Evolutionary conservation across 2,797 vertebrate genomes (phyloP).

Genomic region (Danio tinwini): DNA sequence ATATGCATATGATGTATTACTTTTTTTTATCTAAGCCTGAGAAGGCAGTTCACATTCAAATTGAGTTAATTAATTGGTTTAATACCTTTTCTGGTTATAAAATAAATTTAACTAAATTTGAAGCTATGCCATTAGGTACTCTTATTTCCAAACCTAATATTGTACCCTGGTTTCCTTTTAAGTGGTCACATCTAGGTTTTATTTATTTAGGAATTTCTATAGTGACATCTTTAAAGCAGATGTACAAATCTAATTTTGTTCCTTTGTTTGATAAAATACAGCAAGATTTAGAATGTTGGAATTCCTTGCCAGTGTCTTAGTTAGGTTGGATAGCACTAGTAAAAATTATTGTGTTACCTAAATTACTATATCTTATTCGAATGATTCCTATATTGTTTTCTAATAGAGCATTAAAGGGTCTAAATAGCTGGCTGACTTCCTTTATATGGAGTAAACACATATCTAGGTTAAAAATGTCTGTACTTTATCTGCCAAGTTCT

Average conservation of each 20-base stretch:
- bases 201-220: not conserved
- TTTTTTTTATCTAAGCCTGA: not conserved
- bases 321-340: not conserved
- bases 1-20: not conserved
- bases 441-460: not conserved
- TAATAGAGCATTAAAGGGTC: not conserved
- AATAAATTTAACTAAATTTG: not conserved
- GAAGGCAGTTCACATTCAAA: not conserved
- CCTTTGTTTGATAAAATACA: constrained; percentile 7
- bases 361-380: constrained; percentile 6
- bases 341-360: not conserved
- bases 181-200: constrained; percentile 1
- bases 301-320: not conserved
- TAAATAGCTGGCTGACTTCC: too few relatives aligned
- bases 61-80: not conserved
- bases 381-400: not conserved
- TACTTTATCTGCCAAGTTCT: not conserved
- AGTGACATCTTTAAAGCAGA: not conserved
- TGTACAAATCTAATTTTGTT: not conserved
- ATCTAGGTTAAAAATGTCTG: not conserved
- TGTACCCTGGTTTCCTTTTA: constrained; percentile 5
- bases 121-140: not conserved
- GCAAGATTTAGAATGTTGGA: not conserved
- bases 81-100: constrained; percentile 12
- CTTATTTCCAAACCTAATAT: not conserved